phyloP scores from a whole-genome alignment of 2,888 invertebrate species.

The Trichopria drosophilae region DNA sequence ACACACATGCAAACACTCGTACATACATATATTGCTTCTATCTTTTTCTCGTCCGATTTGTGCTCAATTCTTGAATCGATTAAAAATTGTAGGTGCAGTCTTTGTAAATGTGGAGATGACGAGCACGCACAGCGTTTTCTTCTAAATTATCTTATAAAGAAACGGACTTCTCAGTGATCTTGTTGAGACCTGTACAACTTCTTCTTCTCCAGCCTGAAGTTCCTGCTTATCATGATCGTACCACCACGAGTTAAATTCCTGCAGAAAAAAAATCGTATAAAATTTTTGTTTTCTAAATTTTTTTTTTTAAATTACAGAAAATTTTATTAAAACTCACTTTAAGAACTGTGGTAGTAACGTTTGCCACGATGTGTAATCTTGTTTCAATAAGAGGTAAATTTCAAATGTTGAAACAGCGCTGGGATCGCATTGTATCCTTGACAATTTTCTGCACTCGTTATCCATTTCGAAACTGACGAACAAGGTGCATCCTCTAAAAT shows the following conservation, averaged over 20 bases:
- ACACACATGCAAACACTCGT: too few relatives aligned
- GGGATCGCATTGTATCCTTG: slow-evolving; percentile 83
- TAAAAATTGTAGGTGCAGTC: too few relatives aligned
- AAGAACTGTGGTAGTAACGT: slow-evolving; percentile 85
- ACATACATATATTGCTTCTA: too few relatives aligned
- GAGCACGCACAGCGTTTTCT: slow-evolving; percentile 4
- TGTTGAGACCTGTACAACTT: slow-evolving; percentile 83
- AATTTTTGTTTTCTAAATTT: background rate
- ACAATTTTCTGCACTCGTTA: slow-evolving; percentile 71
- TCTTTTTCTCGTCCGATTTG: too few relatives aligned
- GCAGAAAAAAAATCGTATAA: slow-evolving; percentile 46
- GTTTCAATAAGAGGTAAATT: slow-evolving; percentile 83
- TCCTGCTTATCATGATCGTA: slow-evolving; percentile 86
- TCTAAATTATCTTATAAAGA: background rate
- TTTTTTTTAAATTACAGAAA: slow-evolving; percentile 6
- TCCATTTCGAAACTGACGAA: slow-evolving; percentile 81
- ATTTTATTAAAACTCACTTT: slow-evolving; percentile 69
- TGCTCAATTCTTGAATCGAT: too few relatives aligned
- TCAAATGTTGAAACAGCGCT: slow-evolving; percentile 89
- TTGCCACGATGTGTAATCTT: slow-evolving; percentile 85
- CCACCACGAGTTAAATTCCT: slow-evolving; percentile 85
- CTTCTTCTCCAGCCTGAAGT: slow-evolving; percentile 87
- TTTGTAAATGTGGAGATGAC: too few relatives aligned
- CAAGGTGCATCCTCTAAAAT: slow-evolving; percentile 74
- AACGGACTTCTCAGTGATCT: slow-evolving; percentile 52